Base-by-base conservation (phyloP, 2,797 vertebrate genomes). In the Hylomyscus alleni region DNA sequence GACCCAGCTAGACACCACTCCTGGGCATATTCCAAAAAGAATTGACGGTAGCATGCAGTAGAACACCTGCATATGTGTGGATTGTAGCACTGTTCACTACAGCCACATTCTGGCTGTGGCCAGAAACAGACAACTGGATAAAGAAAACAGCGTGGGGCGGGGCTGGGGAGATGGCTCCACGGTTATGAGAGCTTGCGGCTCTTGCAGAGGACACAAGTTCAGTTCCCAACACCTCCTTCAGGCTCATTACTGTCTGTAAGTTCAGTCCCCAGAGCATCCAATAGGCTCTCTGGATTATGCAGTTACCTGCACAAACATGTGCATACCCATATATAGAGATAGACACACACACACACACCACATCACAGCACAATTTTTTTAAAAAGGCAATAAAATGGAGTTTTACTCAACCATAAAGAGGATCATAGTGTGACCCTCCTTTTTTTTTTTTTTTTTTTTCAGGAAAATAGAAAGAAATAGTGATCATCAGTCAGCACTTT, bases 361-460 rank as follows among this genome's bases (percentile, higher is more conserved):
- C 58, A 24, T 8, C 52, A 81, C 52, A 82, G 29, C 78, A 50
- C 17, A 31, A 6, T 15, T 13, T 34, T 50, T 62, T 67, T 85
- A 0, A 60, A 37, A 88, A 72, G 50, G 11, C 34, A 75, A 44
- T 75, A 14, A 29, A 75, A 7, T 88, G 37, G 31, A 37, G 31
- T 50, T 24, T 77, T 62, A 26, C 13, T 62, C 44, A 89, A 76
- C 56, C 13, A 26, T 47, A 50, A 89, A 50, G 44, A 65, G 17
- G 8, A 73, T 37, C 9, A n/a, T n/a, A 77, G 20, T n/a, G 26
- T n/a, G 31, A 4, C 54, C 54, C 1, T 3, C 0, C 1, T 14
- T 54, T 15, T 54, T 54, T 52, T 52, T 13, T 50, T 50, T 50
- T 4, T 0, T 44, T 47, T 3, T 13, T 9, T 3, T 2, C 56